Evolutionary conservation across 2,797 vertebrate species (phyloP).

Genomic region (Enteromius viviparus): DNA sequence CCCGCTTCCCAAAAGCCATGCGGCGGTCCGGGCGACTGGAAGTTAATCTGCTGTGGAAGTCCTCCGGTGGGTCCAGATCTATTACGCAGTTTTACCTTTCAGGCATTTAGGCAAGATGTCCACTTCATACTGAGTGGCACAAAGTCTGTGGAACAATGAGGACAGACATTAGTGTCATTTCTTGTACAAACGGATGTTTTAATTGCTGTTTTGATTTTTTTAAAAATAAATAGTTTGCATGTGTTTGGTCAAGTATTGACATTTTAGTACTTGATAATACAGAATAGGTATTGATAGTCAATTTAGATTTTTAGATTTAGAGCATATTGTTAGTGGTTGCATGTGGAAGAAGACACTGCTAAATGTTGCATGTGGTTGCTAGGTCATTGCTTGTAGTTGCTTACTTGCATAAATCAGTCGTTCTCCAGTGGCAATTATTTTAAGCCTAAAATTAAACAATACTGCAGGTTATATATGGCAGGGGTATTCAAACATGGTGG

Average conservation of each 20-base stretch:
- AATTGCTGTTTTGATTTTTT: too few relatives aligned
- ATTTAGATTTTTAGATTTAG: neutral
- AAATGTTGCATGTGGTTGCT: too few relatives aligned
- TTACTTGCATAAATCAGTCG: neutral
- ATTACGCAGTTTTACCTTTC: slow-evolving; percentile 20
- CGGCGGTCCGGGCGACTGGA: slow-evolving; percentile 69
- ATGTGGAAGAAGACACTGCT: neutral
- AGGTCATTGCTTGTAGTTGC: neutral
- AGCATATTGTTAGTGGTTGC: neutral
- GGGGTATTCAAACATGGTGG: neutral
- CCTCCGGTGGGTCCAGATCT: slow-evolving; percentile 71
- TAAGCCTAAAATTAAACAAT: neutral
- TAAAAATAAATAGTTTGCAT: neutral
- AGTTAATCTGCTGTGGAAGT: slow-evolving; percentile 72
- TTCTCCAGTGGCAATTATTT: neutral
- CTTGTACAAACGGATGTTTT: neutral
- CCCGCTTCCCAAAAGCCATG: slow-evolving; percentile 70
- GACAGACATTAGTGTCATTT: neutral
- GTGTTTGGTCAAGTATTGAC: neutral
- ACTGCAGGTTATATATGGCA: neutral
- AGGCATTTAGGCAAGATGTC: neutral
- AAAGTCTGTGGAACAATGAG: neutral
- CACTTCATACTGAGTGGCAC: neutral
- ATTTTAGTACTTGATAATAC: neutral
- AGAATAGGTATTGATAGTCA: neutral